phyloP scores from a whole-genome alignment of 1,140 invertebrate genomes.

The Probaryconus sp. region DNA sequence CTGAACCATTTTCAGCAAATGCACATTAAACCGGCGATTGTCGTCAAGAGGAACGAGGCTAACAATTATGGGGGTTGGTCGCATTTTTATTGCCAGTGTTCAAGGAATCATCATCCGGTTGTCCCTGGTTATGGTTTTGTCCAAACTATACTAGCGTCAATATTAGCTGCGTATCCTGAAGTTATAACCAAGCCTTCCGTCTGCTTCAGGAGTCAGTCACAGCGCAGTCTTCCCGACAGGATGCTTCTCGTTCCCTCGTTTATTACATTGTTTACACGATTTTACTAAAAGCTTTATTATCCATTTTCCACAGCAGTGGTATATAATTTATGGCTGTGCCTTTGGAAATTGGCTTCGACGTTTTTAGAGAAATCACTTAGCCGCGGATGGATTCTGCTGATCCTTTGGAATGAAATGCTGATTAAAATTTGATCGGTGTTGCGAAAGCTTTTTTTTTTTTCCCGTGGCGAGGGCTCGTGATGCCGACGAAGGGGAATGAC shows the following conservation, averaged over 20 bases:
- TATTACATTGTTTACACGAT: conserved; percentile 51
- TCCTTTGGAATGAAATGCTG: conserved; percentile 15
- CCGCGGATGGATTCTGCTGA: conserved; percentile 20
- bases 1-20: conserved; percentile 57
- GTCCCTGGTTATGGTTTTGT: conserved; percentile 59
- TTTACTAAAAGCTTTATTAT: conserved; percentile 45
- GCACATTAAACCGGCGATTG: conserved; percentile 42
- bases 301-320: conserved; percentile 21
- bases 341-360: neutral
- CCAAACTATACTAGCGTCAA: conserved; percentile 60
- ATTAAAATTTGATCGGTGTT: conserved; percentile 46
- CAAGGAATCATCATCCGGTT: conserved; percentile 57
- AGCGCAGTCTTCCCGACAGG: conserved; percentile 28
- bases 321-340: conserved; percentile 13
- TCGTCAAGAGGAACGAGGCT: conserved; percentile 36
- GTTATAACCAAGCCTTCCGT: too few species aligned
- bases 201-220: too few species aligned
- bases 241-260: conserved; percentile 25
- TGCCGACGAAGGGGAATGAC: conserved; percentile 46
- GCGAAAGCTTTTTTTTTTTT: conserved; percentile 13
- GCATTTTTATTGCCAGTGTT: conserved; percentile 58
- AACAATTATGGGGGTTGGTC: conserved; percentile 38
- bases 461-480: conserved; percentile 7
- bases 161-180: conserved; percentile 64
- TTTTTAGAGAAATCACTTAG: conserved; percentile 16